A percentile compares a stretch with the other conserved stretches of the same genome.
phyloP scores from a whole-genome alignment of 2,113 vertebrate species.

The Ciconia boyciana region DNA sequence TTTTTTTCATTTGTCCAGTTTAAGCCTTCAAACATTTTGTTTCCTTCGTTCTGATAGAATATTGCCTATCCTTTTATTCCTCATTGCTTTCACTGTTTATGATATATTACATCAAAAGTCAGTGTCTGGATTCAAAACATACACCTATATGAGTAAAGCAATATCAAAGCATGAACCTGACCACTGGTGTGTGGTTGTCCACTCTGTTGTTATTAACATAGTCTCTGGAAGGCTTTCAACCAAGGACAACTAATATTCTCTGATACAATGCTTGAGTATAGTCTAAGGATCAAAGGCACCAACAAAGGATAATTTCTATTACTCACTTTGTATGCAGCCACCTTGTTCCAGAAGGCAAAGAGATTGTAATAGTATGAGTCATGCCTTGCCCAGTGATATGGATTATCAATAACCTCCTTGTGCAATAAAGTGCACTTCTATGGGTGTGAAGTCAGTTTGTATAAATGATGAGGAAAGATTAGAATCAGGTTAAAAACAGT shows the following conservation, averaged over 20 bases:
- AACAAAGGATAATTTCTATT: background rate
- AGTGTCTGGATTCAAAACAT: background rate
- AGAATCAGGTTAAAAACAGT: background rate
- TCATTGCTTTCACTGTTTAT: background rate
- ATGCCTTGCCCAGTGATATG: background rate
- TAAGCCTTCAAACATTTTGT: background rate
- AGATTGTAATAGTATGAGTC: background rate
- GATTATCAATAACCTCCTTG: background rate
- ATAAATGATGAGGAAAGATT: background rate
- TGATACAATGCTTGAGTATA: background rate
- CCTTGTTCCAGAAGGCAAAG: background rate
- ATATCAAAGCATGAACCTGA: background rate
- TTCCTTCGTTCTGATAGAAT: background rate
- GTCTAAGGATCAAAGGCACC: background rate
- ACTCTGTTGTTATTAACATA: background rate
- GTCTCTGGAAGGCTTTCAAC: background rate
- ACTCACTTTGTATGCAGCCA: background rate
- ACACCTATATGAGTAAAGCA: background rate
- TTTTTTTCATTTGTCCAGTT: background rate
- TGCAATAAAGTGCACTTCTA: background rate
- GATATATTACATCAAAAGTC: background rate
- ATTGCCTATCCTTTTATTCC: background rate
- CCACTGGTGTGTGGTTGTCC: accelerated
- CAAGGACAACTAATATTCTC: background rate
- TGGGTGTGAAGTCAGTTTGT: background rate